Evolutionary conservation across 2,888 invertebrate species (phyloP).

Genomic region (Drosophila anomalata): DNA sequence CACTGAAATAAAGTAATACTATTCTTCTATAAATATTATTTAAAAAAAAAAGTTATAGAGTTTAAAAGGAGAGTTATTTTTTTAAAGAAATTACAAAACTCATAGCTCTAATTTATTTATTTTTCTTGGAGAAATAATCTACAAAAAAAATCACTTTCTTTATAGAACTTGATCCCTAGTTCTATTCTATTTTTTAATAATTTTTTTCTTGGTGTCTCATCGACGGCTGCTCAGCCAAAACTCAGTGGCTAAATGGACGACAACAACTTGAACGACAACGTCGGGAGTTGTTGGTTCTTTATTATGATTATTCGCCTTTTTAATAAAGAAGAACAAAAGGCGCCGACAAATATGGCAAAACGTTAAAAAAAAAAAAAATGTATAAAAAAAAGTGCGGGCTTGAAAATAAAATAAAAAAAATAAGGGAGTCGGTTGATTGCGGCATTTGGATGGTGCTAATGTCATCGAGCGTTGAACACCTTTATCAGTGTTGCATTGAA

Average conservation of each 20-base stretch:
- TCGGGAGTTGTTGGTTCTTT: constrained; percentile 73
- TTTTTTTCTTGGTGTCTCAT: not conserved
- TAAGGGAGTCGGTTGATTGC: constrained; percentile 50
- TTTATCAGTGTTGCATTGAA: constrained; percentile 80
- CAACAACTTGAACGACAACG: constrained; percentile 57
- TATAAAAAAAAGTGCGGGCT: constrained; percentile 33
- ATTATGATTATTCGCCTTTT: constrained; percentile 78
- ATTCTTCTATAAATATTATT: not conserved
- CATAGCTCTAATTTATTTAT: not conserved
- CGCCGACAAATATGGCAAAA: constrained; percentile 79
- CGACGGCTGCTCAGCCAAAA: constrained; percentile 78
- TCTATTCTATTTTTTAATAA: not conserved
- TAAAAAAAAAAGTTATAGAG: not conserved
- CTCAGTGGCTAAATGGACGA: constrained; percentile 80
- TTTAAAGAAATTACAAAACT: too few species aligned
- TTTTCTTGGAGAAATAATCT: not conserved
- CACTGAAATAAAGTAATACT: not conserved
- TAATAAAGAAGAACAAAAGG: constrained; percentile 79
- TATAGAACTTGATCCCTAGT: not conserved
- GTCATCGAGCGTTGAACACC: constrained; percentile 81
- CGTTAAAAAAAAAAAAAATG: constrained; percentile 52
- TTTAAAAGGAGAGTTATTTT: not conserved
- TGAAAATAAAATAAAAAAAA: not conserved
- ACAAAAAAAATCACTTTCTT: too few species aligned
- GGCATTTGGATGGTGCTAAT: constrained; percentile 80